Evolutionary conservation across 2,888 invertebrate species (phyloP), one percentile per base, ranked within the genome.

Genomic region (Lycophotia porphyrea): DNA sequence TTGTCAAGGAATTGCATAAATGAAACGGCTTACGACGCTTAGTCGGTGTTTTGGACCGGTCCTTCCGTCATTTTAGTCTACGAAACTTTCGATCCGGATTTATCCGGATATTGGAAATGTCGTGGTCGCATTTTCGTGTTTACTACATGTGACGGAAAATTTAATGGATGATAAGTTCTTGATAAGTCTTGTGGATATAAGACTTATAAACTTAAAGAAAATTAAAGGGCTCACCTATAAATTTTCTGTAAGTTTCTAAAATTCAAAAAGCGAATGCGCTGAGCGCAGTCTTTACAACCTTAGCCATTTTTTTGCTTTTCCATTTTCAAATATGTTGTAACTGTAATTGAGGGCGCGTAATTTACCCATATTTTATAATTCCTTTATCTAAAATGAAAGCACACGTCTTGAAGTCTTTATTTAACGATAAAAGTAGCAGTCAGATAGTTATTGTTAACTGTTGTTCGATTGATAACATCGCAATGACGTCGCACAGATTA

Each of bases 401-500:
- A 15, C 24, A 21, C 27, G 9, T 47, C 21, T 58, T 34, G 21
- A 13, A 47, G 47, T 64, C 11, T 68, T 61, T 60, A 64, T 75
- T 76, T 71, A 49, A 52, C 49, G 39, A 69, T 74, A 74, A 68
- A 49, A 44, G n/a, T 63, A 63, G 63, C 66, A 58, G 66, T 68
- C n/a, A 55, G 15, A 24, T 42, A 55, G 52, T 52, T 71, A n/a
- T 34, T 13, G 1, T 52, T 72, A 74, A 71, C 67, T 67, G 82
- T 58, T 64, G 7, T 34, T 49, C 11, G 61, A 47, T 49, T 55
- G 74, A 83, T 83, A 69, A 65, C 36, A 71, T 78, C 74, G 11
- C 31, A 13, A 61, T 81, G 83, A 81, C 36, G 42, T 34, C 27
- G 15, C 8, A 52, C 21, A 27, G 24, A 70, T 81, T 34, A 55